A percentile compares a stretch with the other conserved stretches of the same genome.
These are phyloP conservation scores for Harpagifer antarcticus DNA, from an alignment of 2,797 vertebrate species.

Conservation along the genomic window DNA sequence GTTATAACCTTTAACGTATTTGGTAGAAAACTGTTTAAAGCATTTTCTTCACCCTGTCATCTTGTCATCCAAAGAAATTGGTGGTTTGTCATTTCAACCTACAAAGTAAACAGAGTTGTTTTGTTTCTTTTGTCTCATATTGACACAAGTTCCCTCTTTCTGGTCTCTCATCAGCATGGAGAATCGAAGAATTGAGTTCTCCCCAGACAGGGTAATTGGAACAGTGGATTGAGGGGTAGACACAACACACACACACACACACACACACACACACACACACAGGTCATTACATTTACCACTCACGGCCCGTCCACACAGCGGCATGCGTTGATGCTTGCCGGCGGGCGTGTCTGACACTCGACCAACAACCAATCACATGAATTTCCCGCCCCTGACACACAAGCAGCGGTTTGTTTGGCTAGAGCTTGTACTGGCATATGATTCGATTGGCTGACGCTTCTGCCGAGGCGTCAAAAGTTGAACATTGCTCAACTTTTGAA, in stretches of 20 bases:
- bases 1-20: conserved; percentile 10
- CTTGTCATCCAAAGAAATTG: background rate
- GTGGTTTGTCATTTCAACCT: conserved; percentile 41
- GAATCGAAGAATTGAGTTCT: conserved; percentile 56
- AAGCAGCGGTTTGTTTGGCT: too few species aligned
- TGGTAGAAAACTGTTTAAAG: background rate
- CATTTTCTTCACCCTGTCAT: conserved; percentile 10
- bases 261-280: conserved; percentile 50
- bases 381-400: too few species aligned
- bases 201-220: conserved; percentile 71
- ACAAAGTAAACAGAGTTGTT: conserved; percentile 18
- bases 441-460: too few species aligned
- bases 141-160: conserved; percentile 6
- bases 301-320: too few species aligned
- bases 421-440: too few species aligned
- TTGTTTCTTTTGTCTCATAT: conserved; percentile 8
- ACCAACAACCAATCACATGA: too few species aligned
- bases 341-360: too few species aligned
- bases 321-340: too few species aligned
- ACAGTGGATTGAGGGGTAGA: conserved; percentile 59
- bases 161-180: conserved; percentile 25
- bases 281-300: conserved; percentile 83
- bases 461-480: too few species aligned
- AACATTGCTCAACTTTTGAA: too few species aligned
- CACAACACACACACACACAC: conserved; percentile 27